Conservation (phyloP, 2,888 invertebrate species). For the Eristalis intricaria region DNA sequence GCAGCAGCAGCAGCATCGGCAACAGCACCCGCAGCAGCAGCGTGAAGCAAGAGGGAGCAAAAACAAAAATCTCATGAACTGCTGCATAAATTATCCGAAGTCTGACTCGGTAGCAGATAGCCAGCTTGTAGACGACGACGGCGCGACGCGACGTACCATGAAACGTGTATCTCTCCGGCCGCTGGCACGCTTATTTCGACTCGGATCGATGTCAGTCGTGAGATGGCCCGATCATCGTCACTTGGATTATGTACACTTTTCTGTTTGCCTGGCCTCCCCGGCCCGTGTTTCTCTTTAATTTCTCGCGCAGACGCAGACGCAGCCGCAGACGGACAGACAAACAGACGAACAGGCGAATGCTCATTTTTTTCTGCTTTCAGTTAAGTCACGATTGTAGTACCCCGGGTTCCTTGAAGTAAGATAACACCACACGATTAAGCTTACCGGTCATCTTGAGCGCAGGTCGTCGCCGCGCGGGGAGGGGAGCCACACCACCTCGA, state of each 20-base stretch:
- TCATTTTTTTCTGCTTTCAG: constrained; percentile 35
- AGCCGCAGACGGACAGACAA: constrained; percentile 36
- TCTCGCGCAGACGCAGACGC: constrained; percentile 35
- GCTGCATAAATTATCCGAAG: constrained; percentile 65
- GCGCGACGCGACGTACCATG: constrained; percentile 23
- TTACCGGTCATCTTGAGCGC: constrained; percentile 54
- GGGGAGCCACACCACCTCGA: background rate
- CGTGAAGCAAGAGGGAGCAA: constrained; percentile 8
- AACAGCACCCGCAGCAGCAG: background rate
- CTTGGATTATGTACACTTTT: constrained; percentile 52
- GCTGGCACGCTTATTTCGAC: constrained; percentile 72
- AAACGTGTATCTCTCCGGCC: constrained; percentile 51
- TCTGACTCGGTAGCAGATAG: constrained; percentile 63
- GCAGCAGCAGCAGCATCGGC: background rate
- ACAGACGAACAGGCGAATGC: background rate
- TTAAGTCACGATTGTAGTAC: constrained; percentile 62
- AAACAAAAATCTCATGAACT: constrained; percentile 31
- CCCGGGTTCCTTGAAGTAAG: constrained; percentile 60
- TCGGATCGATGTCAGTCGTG: constrained; percentile 72
- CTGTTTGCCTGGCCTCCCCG: constrained; percentile 7
- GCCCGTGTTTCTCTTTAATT: constrained; percentile 52
- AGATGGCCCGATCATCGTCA: constrained; percentile 71
- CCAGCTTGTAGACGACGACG: constrained; percentile 37
- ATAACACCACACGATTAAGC: constrained; percentile 71
- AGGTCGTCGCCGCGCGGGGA: background rate